Conservation (phyloP, 2,797 vertebrate species). For the Pseudochaenichthys georgianus region DNA sequence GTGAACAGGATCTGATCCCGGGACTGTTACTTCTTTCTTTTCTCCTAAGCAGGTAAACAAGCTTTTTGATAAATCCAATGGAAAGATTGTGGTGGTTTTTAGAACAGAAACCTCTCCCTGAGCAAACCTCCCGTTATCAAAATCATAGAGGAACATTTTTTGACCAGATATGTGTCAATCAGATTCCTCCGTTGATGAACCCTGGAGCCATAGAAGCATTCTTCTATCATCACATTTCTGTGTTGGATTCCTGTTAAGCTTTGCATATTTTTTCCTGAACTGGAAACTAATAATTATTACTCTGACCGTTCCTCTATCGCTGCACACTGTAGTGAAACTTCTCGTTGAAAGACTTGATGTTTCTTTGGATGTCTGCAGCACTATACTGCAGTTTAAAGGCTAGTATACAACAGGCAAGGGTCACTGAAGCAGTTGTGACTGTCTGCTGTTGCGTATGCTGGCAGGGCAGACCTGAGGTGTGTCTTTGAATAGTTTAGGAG, state of each 20-base stretch:
- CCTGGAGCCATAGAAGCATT: conserved; percentile 22
- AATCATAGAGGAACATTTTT: conserved; percentile 8
- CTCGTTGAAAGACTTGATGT: conserved; percentile 7
- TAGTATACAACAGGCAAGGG: background rate
- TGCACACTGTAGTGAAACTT: conserved; percentile 13
- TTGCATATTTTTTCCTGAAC: conserved; percentile 40
- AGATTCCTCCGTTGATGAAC: conserved; percentile 19
- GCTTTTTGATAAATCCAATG: conserved; percentile 19
- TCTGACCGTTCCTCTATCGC: background rate
- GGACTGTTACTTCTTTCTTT: conserved; percentile 87
- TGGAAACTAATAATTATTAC: conserved; percentile 40
- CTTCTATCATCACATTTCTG: conserved; percentile 8
- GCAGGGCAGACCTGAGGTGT: conserved; percentile 36
- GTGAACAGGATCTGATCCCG: conserved; percentile 88
- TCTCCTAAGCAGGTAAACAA: conserved; percentile 83
- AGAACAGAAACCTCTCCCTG: conserved; percentile 28
- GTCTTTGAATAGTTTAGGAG: conserved; percentile 58
- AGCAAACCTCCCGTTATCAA: conserved; percentile 19
- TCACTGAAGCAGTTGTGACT: conserved; percentile 34
- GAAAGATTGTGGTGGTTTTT: conserved; percentile 40
- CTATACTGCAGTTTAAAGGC: background rate
- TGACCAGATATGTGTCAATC: conserved; percentile 13
- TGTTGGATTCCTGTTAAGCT: conserved; percentile 44
- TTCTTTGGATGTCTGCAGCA: background rate
- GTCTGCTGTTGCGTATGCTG: conserved; percentile 65